Percentiles rank a stretch among this genome's conserved stretches.
Evolutionary conservation across 2,113 vertebrate species (phyloP).

Genomic region (Gymnorhina tibicen): DNA sequence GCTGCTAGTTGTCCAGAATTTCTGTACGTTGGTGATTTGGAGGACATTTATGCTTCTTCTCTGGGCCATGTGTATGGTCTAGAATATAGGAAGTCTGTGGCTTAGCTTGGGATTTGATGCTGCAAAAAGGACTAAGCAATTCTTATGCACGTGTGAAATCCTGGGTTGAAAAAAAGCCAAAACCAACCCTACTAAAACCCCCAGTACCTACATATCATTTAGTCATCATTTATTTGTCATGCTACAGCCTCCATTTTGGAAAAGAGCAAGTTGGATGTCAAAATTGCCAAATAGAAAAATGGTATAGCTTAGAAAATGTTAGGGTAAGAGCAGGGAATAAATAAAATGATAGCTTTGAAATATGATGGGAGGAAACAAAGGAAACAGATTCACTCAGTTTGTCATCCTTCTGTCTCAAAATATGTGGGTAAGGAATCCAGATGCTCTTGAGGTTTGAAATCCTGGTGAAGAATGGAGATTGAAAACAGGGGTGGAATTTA

Average conservation of each 20-base stretch:
- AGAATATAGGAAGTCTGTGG: not conserved
- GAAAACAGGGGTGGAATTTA: not conserved
- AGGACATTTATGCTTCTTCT: not conserved
- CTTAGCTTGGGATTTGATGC: not conserved
- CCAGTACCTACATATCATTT: not conserved
- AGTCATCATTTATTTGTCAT: not conserved
- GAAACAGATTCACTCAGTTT: not conserved
- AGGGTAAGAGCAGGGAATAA: not conserved
- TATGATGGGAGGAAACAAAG: not conserved
- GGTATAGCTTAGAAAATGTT: not conserved
- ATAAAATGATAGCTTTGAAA: not conserved
- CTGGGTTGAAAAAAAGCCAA: not conserved
- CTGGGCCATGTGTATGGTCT: not conserved
- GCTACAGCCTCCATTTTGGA: not conserved
- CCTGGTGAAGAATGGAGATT: not conserved
- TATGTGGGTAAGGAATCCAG: not conserved
- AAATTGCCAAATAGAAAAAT: not conserved
- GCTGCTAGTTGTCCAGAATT: not conserved
- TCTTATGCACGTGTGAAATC: not conserved
- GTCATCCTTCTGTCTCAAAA: not conserved
- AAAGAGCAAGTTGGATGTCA: not conserved
- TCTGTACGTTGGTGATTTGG: rapidly evolving
- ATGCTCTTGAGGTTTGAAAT: not conserved
- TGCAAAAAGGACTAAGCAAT: not conserved
- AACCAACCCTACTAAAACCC: rapidly evolving